Evolutionary conservation across 2,113 vertebrate species (phyloP), one percentile per base, ranked within the genome.

Genomic region (Geococcyx californianus): DNA sequence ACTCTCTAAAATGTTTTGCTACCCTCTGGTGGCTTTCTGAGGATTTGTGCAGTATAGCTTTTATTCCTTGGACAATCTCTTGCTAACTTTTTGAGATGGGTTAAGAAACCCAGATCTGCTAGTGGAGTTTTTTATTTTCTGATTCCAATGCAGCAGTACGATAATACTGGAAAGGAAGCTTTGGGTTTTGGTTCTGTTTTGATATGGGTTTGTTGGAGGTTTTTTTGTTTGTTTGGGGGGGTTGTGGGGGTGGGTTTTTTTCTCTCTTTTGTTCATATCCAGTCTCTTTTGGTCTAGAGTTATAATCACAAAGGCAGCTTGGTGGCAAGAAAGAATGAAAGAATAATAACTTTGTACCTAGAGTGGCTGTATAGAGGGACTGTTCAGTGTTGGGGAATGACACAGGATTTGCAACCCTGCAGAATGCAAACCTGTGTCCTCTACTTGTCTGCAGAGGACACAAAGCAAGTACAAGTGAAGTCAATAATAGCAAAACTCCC

Each of bases 1-100:
- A 82, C 68, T 68, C 82, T 96, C 84, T 69, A 29, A 95, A 94
- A 74, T 82, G 64, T 94, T 98, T 86, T 98, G 98, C 98, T 98
- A 94, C 98, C 98, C 97, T 92, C 98, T 95, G 92, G 96, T 98
- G 98, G 98, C 31, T 45, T 24, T 36, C 23, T 3, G 63, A 54
- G 85, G 93, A 56, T 38, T 75, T 92, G 90, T 94, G 74, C 33
- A 28, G 51, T 67, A 36, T 17, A 2, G 11, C 67, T 85, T 81
- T 56, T 13, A 10, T 69, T 66, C 56, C 29, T 16, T 38, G 5
- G 20, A 5, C 49, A 40, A 26, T 69, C 16, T 11, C 7, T 54
- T 64, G 74, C 40, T 73, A 73, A 31, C 49, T 45, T 86, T 55
- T 23, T 36, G 42, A 60, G 36, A 75, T 44, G 54, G 34, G 1